Conservation (phyloP, 92 coral and sea anemone genomes). For the Hydrozoanthus gracilis region DNA sequence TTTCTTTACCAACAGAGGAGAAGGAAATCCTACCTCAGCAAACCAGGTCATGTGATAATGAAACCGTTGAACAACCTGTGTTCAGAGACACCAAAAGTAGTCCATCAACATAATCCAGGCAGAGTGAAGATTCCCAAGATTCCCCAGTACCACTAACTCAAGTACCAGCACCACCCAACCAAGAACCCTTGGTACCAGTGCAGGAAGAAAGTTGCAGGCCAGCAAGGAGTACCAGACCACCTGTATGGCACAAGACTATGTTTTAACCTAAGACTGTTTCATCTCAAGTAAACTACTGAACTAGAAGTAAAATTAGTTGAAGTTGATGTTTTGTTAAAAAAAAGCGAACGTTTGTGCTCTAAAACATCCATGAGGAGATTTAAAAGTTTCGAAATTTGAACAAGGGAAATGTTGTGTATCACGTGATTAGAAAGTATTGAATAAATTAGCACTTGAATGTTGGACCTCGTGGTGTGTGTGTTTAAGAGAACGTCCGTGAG, state of each 20-base stretch:
- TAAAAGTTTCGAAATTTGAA: no score
- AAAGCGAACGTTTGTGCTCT: no score
- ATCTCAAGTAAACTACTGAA: no score
- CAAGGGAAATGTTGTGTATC: no score
- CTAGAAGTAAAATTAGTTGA: no score
- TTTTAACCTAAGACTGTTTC: background rate
- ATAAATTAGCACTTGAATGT: no score
- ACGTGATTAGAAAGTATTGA: no score
- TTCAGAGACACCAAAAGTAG: background rate
- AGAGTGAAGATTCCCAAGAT: background rate
- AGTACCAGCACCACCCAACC: background rate
- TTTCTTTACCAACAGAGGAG: slow-evolving; percentile 12
- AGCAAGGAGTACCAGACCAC: background rate
- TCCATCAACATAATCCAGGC: background rate
- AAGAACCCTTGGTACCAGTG: background rate
- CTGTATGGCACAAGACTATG: no score
- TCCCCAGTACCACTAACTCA: background rate
- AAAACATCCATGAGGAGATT: no score
- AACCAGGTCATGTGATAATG: background rate
- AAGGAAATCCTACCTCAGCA: background rate
- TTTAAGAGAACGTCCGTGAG: no score
- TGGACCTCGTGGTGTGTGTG: no score
- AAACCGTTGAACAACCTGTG: background rate
- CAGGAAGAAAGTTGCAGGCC: slow-evolving; percentile 23
- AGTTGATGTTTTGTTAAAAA: no score